These are phyloP conservation scores for Argopecten irradians DNA, from an alignment of 1,140 invertebrate species.

Conservation along the genomic window DNA sequence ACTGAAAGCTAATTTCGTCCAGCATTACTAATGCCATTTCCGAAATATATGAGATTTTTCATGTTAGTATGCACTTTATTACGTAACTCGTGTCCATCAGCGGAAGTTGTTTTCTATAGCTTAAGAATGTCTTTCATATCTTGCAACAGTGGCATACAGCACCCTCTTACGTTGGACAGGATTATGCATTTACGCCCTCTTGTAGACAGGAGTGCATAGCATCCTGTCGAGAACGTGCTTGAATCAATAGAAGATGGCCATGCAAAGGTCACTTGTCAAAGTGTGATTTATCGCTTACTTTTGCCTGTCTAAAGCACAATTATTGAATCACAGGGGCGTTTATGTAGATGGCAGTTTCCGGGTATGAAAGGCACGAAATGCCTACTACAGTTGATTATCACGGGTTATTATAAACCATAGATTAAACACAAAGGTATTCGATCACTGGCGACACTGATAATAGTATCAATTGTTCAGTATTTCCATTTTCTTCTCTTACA, in stretches of 20 bases:
- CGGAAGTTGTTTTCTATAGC: no score
- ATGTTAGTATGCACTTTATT: no score
- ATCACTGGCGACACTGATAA: no score
- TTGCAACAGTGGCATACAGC: neutral
- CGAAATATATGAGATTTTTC: no score
- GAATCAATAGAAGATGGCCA: neutral
- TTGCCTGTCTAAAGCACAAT: slow-evolving; percentile 21
- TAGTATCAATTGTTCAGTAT: no score
- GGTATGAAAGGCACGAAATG: neutral
- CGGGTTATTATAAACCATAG: neutral
- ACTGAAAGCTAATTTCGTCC: no score
- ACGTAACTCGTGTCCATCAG: no score
- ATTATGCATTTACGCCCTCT: neutral
- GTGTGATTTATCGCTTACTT: neutral
- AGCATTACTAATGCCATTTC: no score
- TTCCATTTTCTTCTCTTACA: no score
- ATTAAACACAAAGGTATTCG: neutral
- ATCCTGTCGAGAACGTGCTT: neutral
- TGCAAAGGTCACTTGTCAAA: neutral
- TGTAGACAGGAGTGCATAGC: neutral
- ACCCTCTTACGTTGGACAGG: neutral
- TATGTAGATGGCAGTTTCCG: neutral
- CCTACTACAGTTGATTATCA: neutral
- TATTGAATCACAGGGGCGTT: neutral
- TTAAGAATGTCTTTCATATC: no score